Base-by-base conservation (phyloP, 2,797 vertebrate species). In the Sternarchorhynchus goeldii region DNA sequence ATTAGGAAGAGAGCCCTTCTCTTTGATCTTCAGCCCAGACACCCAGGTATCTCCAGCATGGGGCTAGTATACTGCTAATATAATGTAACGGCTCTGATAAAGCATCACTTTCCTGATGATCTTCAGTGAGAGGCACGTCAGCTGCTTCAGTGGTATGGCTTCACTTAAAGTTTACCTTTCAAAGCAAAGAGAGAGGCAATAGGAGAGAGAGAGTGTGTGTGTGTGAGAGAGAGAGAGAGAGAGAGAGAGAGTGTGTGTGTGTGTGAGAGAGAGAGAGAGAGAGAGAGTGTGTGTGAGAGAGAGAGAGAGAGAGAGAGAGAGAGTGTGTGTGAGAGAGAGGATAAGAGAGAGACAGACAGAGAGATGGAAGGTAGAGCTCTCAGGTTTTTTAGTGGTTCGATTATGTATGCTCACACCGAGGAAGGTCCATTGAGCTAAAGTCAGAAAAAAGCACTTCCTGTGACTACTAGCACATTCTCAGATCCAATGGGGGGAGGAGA, bases 11-110 rank as follows among this genome's bases (percentile, higher is more conserved):
- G 32, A 55, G 60, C 60, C 12, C 0, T 0, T 62, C 55, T 32
- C 34, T 68, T 39, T 81, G 79, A 76, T 75, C 39, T 75, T 78
- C 56, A 45, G 41, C 56, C 31, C 63, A 60, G 53, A 78, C 18
- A 20, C 31, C 62, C 14, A 31, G 68, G 68, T 63, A 72, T 74
- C 60, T 64, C 55, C 71, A 65, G 39, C 62, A 56, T 60, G 29
- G 70, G 80, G 79, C 78, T 45, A 53, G 55, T 59, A 32, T 57
- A 64, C 39, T 31, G 16, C 8, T 34, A 20, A 50, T 41, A 81
- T 72, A 68, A 78, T 72, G 60, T 66, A 55, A 34, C 41, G 69
- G 71, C 55, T 32, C 10, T 65, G 66, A 53, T 20, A 29, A 2
- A 14, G 66, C 31, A 8, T 31, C 66, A 59, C 64, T 50, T 66